Base-by-base conservation (phyloP, 2,888 invertebrate species). In the Luperina nickerlii region DNA sequence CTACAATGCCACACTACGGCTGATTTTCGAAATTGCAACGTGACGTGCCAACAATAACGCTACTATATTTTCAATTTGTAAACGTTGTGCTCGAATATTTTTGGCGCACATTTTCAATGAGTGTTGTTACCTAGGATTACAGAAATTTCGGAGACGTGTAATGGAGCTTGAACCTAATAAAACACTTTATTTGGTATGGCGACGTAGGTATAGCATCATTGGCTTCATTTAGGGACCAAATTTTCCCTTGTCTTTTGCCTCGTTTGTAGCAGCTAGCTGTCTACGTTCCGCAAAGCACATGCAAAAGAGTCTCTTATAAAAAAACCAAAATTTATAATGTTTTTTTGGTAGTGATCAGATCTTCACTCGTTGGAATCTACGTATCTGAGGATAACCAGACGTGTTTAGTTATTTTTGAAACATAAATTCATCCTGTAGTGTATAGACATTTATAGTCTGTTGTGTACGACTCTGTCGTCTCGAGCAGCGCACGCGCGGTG, bases 21-120 rank as follows among this genome's bases (percentile, higher is more conserved):
- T 90, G 89, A 92, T 90, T 91, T 90, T 89, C 85, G 76, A 89
- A 92, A 92, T 91, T 91, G 88, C 91, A 89, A 84, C 90, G 81
- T 88, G 88, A 90, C 87, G 81, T 45, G 84, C 78, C 85, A 85
- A 91, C 90, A 92, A 91, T 91, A 90, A 89, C 86, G 84, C 75
- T 78, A 79, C 78, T 84, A 88, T 87, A 90, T 90, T 92, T 91
- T 88, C 92, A 92, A 92, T 92, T 91, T 89, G 88, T 89, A 67
- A 83, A 78, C 69, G 78, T 66, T 78, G 73, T 57, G 69, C 84
- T 76, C 66, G 75, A 80, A 87, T 77, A 87, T 87, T 87, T 86
- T 78, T 68, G 78, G 79, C 76, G 78, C 78, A 88, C 87, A 86
- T 72, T 85, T 85, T 87, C 79, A 86, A 76, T 83, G 65, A 60